These are phyloP conservation scores for Strix occidentalis DNA, from an alignment of 2,797 vertebrate genomes.

Conservation along the genomic window DNA sequence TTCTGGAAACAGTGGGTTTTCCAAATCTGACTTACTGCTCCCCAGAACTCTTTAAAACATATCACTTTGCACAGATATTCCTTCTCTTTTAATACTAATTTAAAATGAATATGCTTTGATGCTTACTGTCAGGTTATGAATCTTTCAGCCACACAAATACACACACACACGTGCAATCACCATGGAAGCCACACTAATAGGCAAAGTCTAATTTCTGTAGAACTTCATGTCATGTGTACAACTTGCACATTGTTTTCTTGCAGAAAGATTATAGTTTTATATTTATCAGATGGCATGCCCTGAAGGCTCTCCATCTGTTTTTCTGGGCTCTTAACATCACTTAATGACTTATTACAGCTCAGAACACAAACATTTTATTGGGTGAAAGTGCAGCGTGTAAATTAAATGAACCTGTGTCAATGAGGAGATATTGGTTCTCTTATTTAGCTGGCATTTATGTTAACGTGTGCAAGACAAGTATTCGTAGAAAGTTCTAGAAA, in stretches of 20 bases:
- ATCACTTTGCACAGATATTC: not conserved
- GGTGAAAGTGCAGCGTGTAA: not conserved
- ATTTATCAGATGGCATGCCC: not conserved
- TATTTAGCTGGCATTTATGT: not conserved
- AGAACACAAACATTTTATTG: constrained; percentile 21
- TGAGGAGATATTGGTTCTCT: not conserved
- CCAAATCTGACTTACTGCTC: not conserved
- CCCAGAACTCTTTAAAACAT: not conserved
- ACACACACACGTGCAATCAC: not conserved
- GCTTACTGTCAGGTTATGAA: not conserved
- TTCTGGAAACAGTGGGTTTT: not conserved
- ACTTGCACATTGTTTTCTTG: not conserved
- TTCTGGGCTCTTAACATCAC: constrained; percentile 35
- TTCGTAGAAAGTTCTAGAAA: not conserved
- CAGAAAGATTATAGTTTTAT: constrained; percentile 11
- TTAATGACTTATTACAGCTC: constrained; percentile 34
- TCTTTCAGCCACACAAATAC: not conserved
- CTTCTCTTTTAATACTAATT: not conserved
- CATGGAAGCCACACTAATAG: not conserved
- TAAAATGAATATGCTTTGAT: not conserved
- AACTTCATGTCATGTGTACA: not conserved
- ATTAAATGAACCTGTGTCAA: constrained; percentile 12
- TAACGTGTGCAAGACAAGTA: not conserved
- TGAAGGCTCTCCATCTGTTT: constrained; percentile 48
- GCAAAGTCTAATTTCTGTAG: not conserved